phyloP scores from a whole-genome alignment of 2,797 vertebrate species.

The Scolopax bukidnonensis region DNA sequence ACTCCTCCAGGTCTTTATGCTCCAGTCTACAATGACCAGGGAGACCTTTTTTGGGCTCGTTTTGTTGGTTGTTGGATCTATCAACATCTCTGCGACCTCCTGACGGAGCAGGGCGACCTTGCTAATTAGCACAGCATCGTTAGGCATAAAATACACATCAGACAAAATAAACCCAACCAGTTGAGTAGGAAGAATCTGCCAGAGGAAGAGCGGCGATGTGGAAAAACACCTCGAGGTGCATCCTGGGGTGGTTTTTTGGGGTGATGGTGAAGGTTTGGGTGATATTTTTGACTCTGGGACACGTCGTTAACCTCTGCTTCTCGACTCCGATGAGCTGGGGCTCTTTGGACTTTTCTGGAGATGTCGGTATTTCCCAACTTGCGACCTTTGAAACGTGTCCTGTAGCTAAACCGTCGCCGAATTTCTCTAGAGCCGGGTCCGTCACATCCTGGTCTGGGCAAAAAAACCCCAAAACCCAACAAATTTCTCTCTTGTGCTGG shows the following conservation, averaged over 20 bases:
- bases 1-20: neutral
- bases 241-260: neutral
- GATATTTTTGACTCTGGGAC: neutral
- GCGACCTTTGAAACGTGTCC: rapidly evolving
- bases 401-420: rapidly evolving
- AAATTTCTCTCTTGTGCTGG: neutral
- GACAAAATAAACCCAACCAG: neutral
- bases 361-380: neutral
- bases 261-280: neutral
- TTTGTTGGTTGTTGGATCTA: rapidly evolving
- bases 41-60: neutral
- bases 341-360: neutral
- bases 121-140: neutral
- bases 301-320: neutral
- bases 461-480: too few species aligned
- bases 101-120: rapidly evolving
- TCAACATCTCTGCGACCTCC: neutral
- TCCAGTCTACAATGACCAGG: rapidly evolving
- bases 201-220: rapidly evolving
- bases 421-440: rapidly evolving
- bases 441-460: rapidly evolving
- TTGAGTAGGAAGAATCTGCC: neutral
- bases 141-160: neutral
- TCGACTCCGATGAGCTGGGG: neutral
- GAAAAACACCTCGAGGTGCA: neutral